Conservation (phyloP, 2,797 vertebrate genomes). For the Spea hammondii region DNA sequence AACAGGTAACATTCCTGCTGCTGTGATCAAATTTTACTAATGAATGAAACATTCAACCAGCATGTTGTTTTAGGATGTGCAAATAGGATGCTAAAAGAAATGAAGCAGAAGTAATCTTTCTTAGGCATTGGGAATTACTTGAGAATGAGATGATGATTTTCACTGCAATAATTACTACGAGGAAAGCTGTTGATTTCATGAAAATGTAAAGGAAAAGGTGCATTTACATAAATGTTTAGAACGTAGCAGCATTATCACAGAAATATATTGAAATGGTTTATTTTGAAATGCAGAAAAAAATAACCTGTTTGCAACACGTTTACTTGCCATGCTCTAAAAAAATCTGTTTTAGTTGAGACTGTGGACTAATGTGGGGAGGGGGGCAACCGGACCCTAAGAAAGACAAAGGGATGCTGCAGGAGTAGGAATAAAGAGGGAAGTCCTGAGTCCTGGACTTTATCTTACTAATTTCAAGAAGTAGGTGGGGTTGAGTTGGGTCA, state of each 20-base stretch:
- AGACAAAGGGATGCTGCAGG: too few species aligned
- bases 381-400: too few species aligned
- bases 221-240: conserved; percentile 53
- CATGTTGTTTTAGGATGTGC: conserved; percentile 49
- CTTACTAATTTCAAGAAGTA: too few species aligned
- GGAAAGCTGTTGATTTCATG: conserved; percentile 54
- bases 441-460: too few species aligned
- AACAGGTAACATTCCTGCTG: background rate
- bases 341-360: background rate
- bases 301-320: background rate
- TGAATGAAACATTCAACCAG: conserved; percentile 45
- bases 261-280: conserved; percentile 34
- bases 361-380: too few species aligned
- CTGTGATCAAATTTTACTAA: conserved; percentile 42
- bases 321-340: background rate
- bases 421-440: too few species aligned
- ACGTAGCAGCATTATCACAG: conserved; percentile 42
- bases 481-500: too few species aligned
- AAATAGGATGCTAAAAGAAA: conserved; percentile 48
- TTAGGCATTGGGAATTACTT: conserved; percentile 4
- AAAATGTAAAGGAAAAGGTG: conserved; percentile 53
- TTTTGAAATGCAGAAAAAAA: conserved; percentile 11
- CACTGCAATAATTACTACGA: conserved; percentile 52
- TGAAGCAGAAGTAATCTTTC: conserved; percentile 41
- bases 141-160: conserved; percentile 52